A percentile compares a stretch with the other conserved stretches of the same genome.
phyloP scores from a whole-genome alignment of 92 coral and sea anemone genomes.

The Siderastrea siderea region DNA sequence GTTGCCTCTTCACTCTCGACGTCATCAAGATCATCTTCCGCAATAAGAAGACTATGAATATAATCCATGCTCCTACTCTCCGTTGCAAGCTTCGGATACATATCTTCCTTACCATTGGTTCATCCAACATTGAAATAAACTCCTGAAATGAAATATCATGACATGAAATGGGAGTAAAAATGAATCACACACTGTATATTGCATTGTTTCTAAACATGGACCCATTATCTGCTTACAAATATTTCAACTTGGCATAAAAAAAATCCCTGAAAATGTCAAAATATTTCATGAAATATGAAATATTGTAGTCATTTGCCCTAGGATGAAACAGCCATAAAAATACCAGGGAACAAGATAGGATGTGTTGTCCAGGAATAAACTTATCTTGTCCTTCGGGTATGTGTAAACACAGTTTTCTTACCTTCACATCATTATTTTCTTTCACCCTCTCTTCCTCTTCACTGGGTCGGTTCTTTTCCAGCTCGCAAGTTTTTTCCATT shows the following conservation, averaged over 20 bases:
- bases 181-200: constrained; percentile 4
- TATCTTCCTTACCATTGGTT: neutral
- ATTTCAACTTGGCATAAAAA: too few species aligned
- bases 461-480: neutral
- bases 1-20: neutral
- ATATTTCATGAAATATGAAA: too few species aligned
- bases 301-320: too few species aligned
- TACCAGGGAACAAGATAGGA: constrained; percentile 1
- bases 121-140: neutral
- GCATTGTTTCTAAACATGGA: constrained; percentile 1
- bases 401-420: constrained; percentile 9
- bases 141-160: neutral
- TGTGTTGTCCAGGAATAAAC: neutral
- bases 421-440: constrained; percentile 35
- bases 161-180: neutral
- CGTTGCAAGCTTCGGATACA: neutral
- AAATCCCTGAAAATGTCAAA: too few species aligned
- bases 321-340: too few species aligned
- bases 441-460: constrained; percentile 20
- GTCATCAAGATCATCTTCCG: neutral
- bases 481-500: too few species aligned
- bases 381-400: neutral
- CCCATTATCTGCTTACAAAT: too few species aligned
- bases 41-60: neutral
- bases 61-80: constrained; percentile 15